Percentiles rank a stretch among this genome's conserved stretches.
Conservation (phyloP, 2,888 invertebrate species). For the Acrobasis suavella region DNA sequence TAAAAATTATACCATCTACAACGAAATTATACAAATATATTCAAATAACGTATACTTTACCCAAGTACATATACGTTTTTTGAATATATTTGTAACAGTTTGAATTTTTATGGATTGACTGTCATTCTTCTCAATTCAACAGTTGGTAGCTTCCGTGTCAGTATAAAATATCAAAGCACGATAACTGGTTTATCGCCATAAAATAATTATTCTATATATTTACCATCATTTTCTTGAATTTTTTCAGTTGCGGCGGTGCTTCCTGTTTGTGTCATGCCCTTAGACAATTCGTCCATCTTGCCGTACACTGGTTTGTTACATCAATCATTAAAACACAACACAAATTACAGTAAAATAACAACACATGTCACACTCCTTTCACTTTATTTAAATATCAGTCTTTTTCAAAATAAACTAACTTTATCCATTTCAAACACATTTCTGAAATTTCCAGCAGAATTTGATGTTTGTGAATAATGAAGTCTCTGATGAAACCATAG, state of each 20-base stretch:
- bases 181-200: too few relatives aligned
- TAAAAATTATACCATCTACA: too few relatives aligned
- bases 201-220: slow-evolving; percentile 34
- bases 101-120: too few relatives aligned
- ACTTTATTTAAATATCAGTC: slow-evolving; percentile 58
- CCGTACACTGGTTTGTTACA: slow-evolving; percentile 78
- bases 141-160: too few relatives aligned
- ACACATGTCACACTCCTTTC: slow-evolving; percentile 56
- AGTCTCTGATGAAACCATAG: not conserved
- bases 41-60: too few relatives aligned
- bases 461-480: slow-evolving; percentile 47
- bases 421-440: slow-evolving; percentile 72
- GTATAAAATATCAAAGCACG: too few relatives aligned
- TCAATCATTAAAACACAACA: slow-evolving; percentile 76
- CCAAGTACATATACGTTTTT: too few relatives aligned
- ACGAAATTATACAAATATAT: too few relatives aligned
- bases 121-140: too few relatives aligned
- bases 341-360: slow-evolving; percentile 54
- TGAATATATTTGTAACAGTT: too few relatives aligned
- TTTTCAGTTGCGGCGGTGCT: slow-evolving; percentile 78
- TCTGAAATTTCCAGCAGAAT: slow-evolving; percentile 53
- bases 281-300: slow-evolving; percentile 83
- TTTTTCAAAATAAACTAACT: slow-evolving; percentile 60
- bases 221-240: slow-evolving; percentile 76
- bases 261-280: slow-evolving; percentile 82